Evolutionary conservation across 2,113 vertebrate species (phyloP).

Genomic region (Falco punctatus): DNA sequence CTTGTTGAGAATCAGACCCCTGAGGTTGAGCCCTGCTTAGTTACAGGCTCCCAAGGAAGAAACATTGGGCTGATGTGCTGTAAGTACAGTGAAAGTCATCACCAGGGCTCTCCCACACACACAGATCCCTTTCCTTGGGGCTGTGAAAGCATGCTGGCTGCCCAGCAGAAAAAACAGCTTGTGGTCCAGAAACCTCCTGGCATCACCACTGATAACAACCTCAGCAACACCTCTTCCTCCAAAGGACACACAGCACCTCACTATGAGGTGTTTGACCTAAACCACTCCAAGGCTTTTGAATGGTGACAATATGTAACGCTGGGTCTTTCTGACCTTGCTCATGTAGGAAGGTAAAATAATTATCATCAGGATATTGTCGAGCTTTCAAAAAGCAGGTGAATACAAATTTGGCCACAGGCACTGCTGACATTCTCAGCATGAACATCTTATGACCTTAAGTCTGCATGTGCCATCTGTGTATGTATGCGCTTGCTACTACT

Average conservation of each 20-base stretch:
- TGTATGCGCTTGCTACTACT: not conserved
- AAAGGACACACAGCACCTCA: not conserved
- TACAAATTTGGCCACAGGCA: not conserved
- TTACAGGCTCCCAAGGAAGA: not conserved
- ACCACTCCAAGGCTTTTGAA: not conserved
- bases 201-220: not conserved
- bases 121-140: not conserved
- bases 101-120: not conserved
- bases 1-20: not conserved
- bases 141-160: not conserved
- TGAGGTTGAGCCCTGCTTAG: not conserved
- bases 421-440: not conserved
- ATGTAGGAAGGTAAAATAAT: not conserved
- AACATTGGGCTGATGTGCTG: not conserved
- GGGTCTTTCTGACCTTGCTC: not conserved
- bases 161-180: not conserved
- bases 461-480: not conserved
- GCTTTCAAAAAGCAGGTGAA: not conserved
- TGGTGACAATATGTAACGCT: rapidly evolving
- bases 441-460: not conserved
- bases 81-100: not conserved
- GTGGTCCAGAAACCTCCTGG: not conserved
- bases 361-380: rapidly evolving
- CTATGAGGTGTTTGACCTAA: not conserved
- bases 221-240: not conserved